These are phyloP conservation scores for Hylaea fasciaria DNA, from an alignment of 2,888 invertebrate genomes.

Conservation along the genomic window DNA sequence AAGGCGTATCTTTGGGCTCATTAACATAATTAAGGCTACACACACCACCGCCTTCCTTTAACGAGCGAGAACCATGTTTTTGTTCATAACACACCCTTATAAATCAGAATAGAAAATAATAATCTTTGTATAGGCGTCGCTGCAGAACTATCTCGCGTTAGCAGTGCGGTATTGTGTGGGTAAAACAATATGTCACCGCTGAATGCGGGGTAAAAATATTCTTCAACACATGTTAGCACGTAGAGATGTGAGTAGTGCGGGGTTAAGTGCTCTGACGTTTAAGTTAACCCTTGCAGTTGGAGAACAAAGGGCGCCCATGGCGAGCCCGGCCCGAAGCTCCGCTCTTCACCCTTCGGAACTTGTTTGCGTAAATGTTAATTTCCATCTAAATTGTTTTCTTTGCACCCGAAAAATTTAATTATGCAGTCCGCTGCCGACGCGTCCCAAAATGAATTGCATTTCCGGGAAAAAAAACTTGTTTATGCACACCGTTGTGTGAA, in stretches of 20 bases:
- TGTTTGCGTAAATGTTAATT: slow-evolving; percentile 65
- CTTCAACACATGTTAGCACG: slow-evolving; percentile 58
- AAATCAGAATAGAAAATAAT: slow-evolving; percentile 30
- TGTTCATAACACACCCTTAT: slow-evolving; percentile 28
- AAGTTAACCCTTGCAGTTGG: slow-evolving; percentile 72
- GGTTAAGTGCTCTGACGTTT: slow-evolving; percentile 65
- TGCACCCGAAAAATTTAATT: slow-evolving; percentile 56
- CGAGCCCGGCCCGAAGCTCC: slow-evolving; percentile 52
- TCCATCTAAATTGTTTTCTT: slow-evolving; percentile 58
- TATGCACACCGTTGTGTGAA: slow-evolving; percentile 33
- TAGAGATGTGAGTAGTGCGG: slow-evolving; percentile 47
- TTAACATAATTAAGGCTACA: slow-evolving; percentile 45
- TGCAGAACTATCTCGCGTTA: slow-evolving; percentile 25
- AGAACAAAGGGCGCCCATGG: slow-evolving; percentile 66
- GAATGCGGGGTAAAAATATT: slow-evolving; percentile 52
- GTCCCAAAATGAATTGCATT: slow-evolving; percentile 52
- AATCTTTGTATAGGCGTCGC: slow-evolving; percentile 16
- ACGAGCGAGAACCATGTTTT: slow-evolving; percentile 30
- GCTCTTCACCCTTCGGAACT: slow-evolving; percentile 46
- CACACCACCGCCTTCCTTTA: slow-evolving; percentile 26
- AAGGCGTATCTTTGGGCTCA: slow-evolving; percentile 46
- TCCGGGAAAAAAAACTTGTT: slow-evolving; percentile 37
- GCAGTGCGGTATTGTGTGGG: slow-evolving; percentile 15
- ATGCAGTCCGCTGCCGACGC: slow-evolving; percentile 49
- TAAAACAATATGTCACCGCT: slow-evolving; percentile 47